A percentile compares a stretch with the other conserved stretches of the same genome.
Evolutionary conservation across 2,888 invertebrate species (phyloP).

Genomic region (Himalopsyche anomala): DNA sequence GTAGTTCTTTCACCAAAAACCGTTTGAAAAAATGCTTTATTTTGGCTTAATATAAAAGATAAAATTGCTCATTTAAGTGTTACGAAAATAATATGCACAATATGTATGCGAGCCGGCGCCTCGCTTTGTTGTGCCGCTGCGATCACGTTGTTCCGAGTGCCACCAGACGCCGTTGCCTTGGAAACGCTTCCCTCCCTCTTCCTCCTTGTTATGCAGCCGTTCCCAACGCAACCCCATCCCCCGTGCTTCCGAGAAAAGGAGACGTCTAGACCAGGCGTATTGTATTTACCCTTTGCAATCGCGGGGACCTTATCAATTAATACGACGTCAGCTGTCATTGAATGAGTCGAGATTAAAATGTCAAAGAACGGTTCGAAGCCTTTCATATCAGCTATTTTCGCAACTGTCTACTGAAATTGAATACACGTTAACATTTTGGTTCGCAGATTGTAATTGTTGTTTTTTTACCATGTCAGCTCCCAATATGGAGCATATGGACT

Average conservation of each 20-base stretch:
- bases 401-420: no score
- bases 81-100: constrained; percentile 37
- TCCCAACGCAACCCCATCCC: not conserved
- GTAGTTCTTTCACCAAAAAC: no score
- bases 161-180: constrained; percentile 45
- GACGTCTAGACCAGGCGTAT: constrained; percentile 26
- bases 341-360: not conserved
- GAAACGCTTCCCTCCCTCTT: constrained; percentile 4
- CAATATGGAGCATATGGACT: no score
- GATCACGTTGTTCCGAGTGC: constrained; percentile 50
- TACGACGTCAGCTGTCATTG: constrained; percentile 27
- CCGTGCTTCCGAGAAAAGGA: not conserved
- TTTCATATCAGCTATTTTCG: not conserved
- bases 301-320: constrained; percentile 14
- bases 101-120: constrained; percentile 50
- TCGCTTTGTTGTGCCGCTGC: constrained; percentile 50
- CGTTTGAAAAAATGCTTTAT: not conserved
- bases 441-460: no score
- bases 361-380: not conserved
- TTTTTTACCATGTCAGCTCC: no score
- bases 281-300: constrained; percentile 4
- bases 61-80: not conserved
- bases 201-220: not conserved
- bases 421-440: no score
- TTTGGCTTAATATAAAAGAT: not conserved